phyloP scores from a whole-genome alignment of 2,888 invertebrate genomes.

The Stenichneumon culpator region DNA sequence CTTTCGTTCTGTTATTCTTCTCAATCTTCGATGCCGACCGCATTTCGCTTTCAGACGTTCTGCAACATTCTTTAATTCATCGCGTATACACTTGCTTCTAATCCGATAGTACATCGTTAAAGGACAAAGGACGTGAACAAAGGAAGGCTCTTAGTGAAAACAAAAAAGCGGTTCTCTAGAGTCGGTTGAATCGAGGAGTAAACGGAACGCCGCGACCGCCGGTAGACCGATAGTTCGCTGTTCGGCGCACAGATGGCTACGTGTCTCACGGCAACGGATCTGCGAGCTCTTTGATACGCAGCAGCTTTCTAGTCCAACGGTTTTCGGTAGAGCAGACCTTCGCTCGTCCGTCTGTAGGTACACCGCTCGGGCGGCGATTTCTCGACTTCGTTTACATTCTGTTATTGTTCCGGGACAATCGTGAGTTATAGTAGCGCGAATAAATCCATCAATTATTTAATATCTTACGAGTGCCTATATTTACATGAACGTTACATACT shows the following conservation, averaged over 20 bases:
- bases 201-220: not conserved
- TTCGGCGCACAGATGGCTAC: not conserved
- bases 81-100: too few species aligned
- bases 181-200: too few species aligned
- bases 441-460: not conserved
- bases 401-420: not conserved
- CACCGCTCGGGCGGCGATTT: not conserved
- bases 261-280: too few species aligned
- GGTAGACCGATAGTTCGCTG: not conserved
- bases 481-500: slow-evolving; percentile 12
- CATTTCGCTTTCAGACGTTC: too few species aligned
- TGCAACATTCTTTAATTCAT: too few species aligned
- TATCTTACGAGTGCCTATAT: slow-evolving; percentile 4
- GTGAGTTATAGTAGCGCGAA: not conserved
- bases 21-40: too few species aligned
- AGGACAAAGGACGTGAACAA: too few species aligned
- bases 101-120: too few species aligned
- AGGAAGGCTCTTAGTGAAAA: too few species aligned
- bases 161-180: too few species aligned
- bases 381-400: not conserved
- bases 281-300: not conserved
- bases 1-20: too few species aligned
- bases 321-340: not conserved
- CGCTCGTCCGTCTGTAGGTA: not conserved
- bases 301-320: not conserved